Evolutionary conservation across 2,888 invertebrate species (phyloP), one percentile per base, ranked within the genome.

Genomic region (Drepanosiphum platanoidis): DNA sequence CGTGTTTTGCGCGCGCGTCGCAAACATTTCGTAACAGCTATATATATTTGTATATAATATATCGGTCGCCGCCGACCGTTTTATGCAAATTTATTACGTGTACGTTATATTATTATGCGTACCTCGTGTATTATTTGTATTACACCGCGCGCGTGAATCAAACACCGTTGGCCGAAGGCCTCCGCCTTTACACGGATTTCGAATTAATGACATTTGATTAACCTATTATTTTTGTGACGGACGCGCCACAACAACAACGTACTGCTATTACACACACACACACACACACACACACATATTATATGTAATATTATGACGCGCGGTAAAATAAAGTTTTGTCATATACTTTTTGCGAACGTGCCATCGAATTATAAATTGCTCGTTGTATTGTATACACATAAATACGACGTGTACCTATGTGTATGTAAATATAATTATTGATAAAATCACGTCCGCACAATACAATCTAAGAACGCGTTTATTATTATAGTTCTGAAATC

Each of bases 181-280:
- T 78, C 78, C 61, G 66, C 78, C 66, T 78, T 78, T 75, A 75
- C 75, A 75, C n/a, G 34, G 36, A 36, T 58, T 75, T 36, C 18
- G 68, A 32, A 68, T 32, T 34, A 68, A 68, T 34, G 39, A 78
- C 66, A 78, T 78, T 42, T 42, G 66, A 78, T 78, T 66, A 30
- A 58, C 75, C 75, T 58, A 58, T 78, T 75, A 58, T 39, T 68
- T 68, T 68, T 32, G 15, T 22, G 30, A 68, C 32, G n/a, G 52
- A 52, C 52, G 52, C 18, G 52, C 18, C 52, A 52, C 3, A 52
- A 52, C n/a, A n/a, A n/a, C n/a, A n/a, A n/a, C n/a, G 22, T 22
- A 52, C 52, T 52, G 7, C 42, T 42, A 22, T 52, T 22, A 52
- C 22, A 15, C 5, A 22, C 36, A 36, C 27, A n/a, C 4, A n/a